Base-by-base conservation (phyloP, 2,888 invertebrate species). In the Malthinus flaveolus region DNA sequence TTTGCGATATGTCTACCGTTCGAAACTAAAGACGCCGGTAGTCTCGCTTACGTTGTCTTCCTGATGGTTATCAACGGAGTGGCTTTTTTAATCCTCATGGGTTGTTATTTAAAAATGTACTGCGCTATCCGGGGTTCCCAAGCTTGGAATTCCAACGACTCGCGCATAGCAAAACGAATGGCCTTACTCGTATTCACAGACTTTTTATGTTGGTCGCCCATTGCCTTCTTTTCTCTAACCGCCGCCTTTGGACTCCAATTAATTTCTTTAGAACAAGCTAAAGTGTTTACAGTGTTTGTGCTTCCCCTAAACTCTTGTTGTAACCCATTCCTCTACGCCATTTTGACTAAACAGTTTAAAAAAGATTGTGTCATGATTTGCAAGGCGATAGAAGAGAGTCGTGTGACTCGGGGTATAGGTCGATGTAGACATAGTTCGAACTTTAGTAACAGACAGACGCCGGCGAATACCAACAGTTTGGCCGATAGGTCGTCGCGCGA, bases 81-180 rank as follows among this genome's bases (percentile, higher is more conserved):
- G 13, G 96, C 97, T 1, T 98, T 98, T 79, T 82, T 95, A 32
- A 95, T 96, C 57, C 85, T 98, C 51, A 94, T 97, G 87, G 93
- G 95, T 52, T 97, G 97, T 79, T 97, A 97, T 77, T 82, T 95
- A 59, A 95, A 95, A 80, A 97, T 97, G 95, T 97, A 97, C 81
- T 95, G 96, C 80, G 95, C 95, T 53, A 96, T 97, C 67, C 85
- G 96, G n/a, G 96, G 96, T 57, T 95, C 95, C 68, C 91, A 94
- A 77, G 95, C 95, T 0, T 97, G 97, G 97, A 97, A 97, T 78
- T 95, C 95, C 2, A 97, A 97, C 79, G 97, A 97, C 78, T 95
- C 95, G 7, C 84, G 96, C 51, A 95, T 97, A 68, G 97, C 97
- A 39, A 96, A 96, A 78, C 84, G 96, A 36, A 97, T 97, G 97